phyloP scores from a whole-genome alignment of 2,888 invertebrate genomes.

The Acleris holmiana region DNA sequence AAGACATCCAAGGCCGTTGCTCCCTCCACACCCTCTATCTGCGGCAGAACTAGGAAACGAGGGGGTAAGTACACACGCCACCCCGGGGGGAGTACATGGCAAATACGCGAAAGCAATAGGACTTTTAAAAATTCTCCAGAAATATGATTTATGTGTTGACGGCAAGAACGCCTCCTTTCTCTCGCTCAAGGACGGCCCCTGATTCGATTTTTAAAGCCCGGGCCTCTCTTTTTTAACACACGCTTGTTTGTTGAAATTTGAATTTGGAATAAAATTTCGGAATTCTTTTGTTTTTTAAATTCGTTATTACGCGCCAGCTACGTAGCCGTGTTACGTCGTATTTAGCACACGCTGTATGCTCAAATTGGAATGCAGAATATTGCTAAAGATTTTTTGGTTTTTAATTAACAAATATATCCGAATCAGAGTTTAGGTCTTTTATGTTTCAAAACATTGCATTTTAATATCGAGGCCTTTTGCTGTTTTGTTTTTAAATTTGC shows the following conservation, averaged over 20 bases:
- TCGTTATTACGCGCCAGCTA: neutral
- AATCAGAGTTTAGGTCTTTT: too few species aligned
- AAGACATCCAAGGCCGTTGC: conserved; percentile 41
- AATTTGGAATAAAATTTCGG: conserved; percentile 20
- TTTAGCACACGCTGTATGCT: neutral
- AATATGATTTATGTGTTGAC: conserved; percentile 85
- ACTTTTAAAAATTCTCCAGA: conserved; percentile 85
- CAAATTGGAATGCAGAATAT: neutral
- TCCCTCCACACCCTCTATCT: conserved; percentile 42
- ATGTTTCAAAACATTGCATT: too few species aligned
- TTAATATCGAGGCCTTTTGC: too few species aligned
- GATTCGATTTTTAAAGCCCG: conserved; percentile 83
- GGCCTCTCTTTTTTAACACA: conserved; percentile 44
- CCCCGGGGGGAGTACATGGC: conserved; percentile 81
- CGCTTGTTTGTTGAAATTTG: conserved; percentile 37
- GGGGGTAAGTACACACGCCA: conserved; percentile 83
- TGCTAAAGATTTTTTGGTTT: neutral
- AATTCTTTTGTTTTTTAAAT: conserved; percentile 21
- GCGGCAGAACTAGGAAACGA: conserved; percentile 80
- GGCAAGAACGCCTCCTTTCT: conserved; percentile 75
- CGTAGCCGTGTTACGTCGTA: neutral
- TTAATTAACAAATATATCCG: too few species aligned
- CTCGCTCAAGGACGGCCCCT: conserved; percentile 79
- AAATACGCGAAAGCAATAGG: conserved; percentile 85
- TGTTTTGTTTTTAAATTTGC: too few species aligned